Conservation (phyloP, 2,113 vertebrate species). For the Chlamydotis undulata region DNA sequence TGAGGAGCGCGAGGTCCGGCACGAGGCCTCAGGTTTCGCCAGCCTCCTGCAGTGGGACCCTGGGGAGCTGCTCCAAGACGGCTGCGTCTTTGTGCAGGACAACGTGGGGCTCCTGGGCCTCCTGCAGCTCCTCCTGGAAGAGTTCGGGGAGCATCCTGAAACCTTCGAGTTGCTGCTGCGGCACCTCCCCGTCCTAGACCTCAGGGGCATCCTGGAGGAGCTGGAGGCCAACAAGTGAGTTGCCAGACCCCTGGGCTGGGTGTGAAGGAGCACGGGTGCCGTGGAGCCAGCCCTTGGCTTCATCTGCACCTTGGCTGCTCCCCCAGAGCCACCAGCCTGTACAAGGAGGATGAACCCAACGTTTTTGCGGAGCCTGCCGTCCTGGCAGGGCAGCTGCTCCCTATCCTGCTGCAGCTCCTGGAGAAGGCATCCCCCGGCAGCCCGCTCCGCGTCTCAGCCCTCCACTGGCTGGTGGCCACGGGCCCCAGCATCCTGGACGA, state of each 20-base stretch:
- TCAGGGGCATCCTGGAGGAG: constrained; percentile 70
- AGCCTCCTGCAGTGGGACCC: constrained; percentile 21
- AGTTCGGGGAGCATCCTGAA: constrained; percentile 68
- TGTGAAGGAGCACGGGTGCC: rapidly evolving
- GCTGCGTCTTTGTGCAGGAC: constrained; percentile 73
- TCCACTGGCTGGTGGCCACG: constrained; percentile 70
- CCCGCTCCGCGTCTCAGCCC: constrained; percentile 30
- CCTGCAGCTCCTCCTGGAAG: constrained; percentile 75
- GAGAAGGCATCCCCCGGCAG: constrained; percentile 33
- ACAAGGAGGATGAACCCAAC: constrained; percentile 86
- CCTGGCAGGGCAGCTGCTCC: constrained; percentile 76
- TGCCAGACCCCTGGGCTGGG: not conserved
- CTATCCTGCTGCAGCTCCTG: constrained; percentile 74
- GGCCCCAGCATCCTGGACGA: constrained; percentile 37
- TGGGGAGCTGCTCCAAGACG: not conserved
- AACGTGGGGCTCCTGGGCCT: constrained; percentile 77
- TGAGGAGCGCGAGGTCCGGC: constrained; percentile 80
- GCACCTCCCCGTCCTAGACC: constrained; percentile 77
- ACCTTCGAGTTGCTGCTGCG: constrained; percentile 75
- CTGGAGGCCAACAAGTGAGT: constrained; percentile 72
- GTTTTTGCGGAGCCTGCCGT: constrained; percentile 83
- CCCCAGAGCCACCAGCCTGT: constrained; percentile 77
- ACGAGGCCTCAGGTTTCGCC: constrained; percentile 73
- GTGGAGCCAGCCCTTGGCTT: not conserved
- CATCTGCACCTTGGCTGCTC: not conserved